A percentile compares a stretch with the other conserved stretches of the same genome.
Conservation (phyloP, 2,888 invertebrate genomes). For the Plagodis pulveraria region DNA sequence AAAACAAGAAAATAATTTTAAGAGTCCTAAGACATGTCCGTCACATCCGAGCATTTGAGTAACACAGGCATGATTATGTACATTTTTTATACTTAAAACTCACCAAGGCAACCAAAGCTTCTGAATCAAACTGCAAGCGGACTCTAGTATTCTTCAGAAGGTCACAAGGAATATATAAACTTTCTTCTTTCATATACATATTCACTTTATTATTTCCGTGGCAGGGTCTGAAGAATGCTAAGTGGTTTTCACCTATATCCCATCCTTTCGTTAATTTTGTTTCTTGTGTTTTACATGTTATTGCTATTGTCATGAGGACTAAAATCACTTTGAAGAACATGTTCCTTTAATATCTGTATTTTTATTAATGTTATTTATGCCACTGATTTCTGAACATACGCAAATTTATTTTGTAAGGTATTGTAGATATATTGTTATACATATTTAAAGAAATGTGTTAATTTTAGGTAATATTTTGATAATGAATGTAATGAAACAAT, state of each 20-base stretch:
- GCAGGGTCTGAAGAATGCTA: slow-evolving; percentile 34
- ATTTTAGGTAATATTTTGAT: too few species aligned
- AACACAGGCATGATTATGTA: too few species aligned
- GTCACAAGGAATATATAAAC: slow-evolving; percentile 30
- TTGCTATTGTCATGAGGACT: slow-evolving; percentile 1
- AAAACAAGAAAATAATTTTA: too few species aligned
- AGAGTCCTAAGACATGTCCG: too few species aligned
- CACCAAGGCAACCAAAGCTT: slow-evolving; percentile 44
- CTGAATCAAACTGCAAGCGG: slow-evolving; percentile 42
- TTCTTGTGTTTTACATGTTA: slow-evolving; percentile 5
- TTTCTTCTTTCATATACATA: slow-evolving; percentile 44
- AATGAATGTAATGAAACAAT: too few species aligned
- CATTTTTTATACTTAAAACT: slow-evolving; percentile 16
- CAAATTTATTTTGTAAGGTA: too few species aligned
- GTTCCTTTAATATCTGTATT: too few species aligned
- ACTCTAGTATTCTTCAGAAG: slow-evolving; percentile 31
- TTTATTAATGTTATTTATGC: too few species aligned
- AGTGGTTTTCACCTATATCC: slow-evolving; percentile 20
- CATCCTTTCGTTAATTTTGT: neutral
- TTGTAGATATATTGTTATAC: too few species aligned
- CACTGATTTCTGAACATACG: too few species aligned
- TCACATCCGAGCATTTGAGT: too few species aligned
- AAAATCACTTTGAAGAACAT: slow-evolving; percentile 9
- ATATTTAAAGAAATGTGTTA: too few species aligned
- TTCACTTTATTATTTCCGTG: slow-evolving; percentile 35